Conservation (phyloP, 2,797 vertebrate genomes). For the Coregonus ussuriensis region DNA sequence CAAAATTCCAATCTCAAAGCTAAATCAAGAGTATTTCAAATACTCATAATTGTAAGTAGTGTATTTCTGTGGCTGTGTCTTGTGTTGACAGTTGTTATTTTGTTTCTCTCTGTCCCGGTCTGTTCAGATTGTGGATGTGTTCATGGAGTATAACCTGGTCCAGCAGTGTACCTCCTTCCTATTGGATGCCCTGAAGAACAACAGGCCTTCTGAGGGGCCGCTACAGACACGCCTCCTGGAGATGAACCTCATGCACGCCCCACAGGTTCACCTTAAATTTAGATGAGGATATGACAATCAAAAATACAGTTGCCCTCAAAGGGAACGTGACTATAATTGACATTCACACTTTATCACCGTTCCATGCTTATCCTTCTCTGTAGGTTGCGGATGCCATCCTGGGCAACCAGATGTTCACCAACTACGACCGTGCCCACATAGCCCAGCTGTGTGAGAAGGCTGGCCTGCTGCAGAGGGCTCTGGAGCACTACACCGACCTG, state of each 20-base stretch:
- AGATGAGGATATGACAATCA: neutral
- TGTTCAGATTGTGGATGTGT: constrained; percentile 94
- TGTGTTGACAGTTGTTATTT: neutral
- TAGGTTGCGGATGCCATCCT: constrained; percentile 96
- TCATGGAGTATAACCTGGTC: constrained; percentile 98
- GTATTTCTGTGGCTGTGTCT: constrained; percentile 1
- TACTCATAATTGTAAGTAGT: neutral
- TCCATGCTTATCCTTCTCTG: neutral
- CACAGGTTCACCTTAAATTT: constrained; percentile 79
- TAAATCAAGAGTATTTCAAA: no score
- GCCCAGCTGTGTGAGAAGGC: constrained; percentile 97
- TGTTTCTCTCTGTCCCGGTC: neutral
- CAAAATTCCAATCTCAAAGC: no score
- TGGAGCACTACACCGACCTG: constrained; percentile 95
- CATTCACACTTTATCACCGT: neutral
- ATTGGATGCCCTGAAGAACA: constrained; percentile 94
- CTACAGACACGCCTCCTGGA: constrained; percentile 93
- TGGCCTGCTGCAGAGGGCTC: constrained; percentile 89
- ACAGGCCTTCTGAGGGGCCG: constrained; percentile 93
- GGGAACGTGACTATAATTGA: neutral
- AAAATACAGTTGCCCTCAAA: neutral
- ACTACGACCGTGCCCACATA: constrained; percentile 94
- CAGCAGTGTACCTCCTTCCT: constrained; percentile 96
- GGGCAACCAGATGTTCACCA: constrained; percentile 97
- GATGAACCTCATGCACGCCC: constrained; percentile 99